A percentile compares a stretch with the other conserved stretches of the same genome.
phyloP scores from a whole-genome alignment of 1,140 invertebrate genomes.

The Euwallacea fornicatus region DNA sequence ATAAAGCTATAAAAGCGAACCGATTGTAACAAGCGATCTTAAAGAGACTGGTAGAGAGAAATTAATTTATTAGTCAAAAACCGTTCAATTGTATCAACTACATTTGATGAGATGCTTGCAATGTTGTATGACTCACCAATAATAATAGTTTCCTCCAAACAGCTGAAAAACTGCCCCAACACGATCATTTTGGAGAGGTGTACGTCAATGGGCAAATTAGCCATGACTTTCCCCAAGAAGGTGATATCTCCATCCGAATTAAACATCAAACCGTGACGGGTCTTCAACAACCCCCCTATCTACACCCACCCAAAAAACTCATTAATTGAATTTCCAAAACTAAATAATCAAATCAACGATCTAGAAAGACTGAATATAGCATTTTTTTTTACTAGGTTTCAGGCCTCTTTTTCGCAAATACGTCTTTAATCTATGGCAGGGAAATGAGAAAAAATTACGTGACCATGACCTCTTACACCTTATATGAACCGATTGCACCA shows the following conservation, averaged over 20 bases:
- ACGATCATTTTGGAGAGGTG: constrained; percentile 82
- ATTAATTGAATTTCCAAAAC: not conserved
- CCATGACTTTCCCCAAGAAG: constrained; percentile 82
- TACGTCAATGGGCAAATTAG: constrained; percentile 80
- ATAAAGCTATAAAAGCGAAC: too few species aligned
- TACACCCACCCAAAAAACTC: not conserved
- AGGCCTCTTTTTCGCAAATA: too few species aligned
- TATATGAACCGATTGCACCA: not conserved
- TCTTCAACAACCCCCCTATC: constrained; percentile 69
- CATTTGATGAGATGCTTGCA: too few species aligned
- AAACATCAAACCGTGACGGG: constrained; percentile 57
- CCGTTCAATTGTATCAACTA: too few species aligned
- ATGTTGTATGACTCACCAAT: constrained; percentile 66
- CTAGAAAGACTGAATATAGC: too few species aligned
- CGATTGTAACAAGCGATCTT: too few species aligned
- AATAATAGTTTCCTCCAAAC: constrained; percentile 81
- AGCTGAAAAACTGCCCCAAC: constrained; percentile 84
- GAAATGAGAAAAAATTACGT: too few species aligned
- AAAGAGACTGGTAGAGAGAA: too few species aligned
- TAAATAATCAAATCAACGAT: not conserved
- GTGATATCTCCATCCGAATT: constrained; percentile 86
- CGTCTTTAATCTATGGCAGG: too few species aligned
- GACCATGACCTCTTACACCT: constrained; percentile 5
- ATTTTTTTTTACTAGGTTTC: not conserved
- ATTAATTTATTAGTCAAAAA: too few species aligned